phyloP scores from a whole-genome alignment of 1,140 invertebrate genomes.

The Idris sp. region DNA sequence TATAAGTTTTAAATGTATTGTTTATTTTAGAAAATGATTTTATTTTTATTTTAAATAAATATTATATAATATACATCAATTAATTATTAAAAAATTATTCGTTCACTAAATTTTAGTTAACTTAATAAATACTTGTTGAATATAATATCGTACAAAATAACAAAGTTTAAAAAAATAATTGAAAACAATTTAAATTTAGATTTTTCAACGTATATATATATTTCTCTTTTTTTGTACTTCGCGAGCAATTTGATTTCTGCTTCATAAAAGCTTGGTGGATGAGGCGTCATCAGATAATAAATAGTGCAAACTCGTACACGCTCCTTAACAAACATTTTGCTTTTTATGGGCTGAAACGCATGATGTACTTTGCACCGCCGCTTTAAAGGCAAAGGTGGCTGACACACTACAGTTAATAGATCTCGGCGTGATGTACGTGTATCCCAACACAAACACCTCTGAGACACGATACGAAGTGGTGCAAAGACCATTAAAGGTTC shows the following conservation, averaged over 20 bases:
- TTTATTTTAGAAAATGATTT: too few relatives aligned
- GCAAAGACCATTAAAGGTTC: conserved; percentile 24
- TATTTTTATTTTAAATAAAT: too few relatives aligned
- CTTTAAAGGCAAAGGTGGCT: conserved; percentile 19
- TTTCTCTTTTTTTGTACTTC: too few relatives aligned
- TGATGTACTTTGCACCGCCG: conserved; percentile 38
- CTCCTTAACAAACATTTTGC: conserved; percentile 42
- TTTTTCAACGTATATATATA: too few relatives aligned
- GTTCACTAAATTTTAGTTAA: too few relatives aligned
- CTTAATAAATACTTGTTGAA: too few relatives aligned
- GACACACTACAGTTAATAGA: conserved; percentile 32
- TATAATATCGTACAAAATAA: too few relatives aligned
- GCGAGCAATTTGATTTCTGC: conserved; percentile 17
- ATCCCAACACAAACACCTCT: conserved; percentile 1
- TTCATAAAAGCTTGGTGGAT: conserved; percentile 7
- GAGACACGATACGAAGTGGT: conserved; percentile 15
- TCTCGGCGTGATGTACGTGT: conserved; percentile 2
- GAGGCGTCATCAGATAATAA: conserved; percentile 13
- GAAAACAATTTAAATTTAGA: too few relatives aligned
- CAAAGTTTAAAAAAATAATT: too few relatives aligned
- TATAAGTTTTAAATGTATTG: too few relatives aligned
- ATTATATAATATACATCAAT: too few relatives aligned
- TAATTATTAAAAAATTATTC: too few relatives aligned
- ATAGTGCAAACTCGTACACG: conserved; percentile 17
- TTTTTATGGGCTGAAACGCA: conserved; percentile 29